Evolutionary conservation across 2,888 invertebrate species (phyloP).

Genomic region (Tridacna gigas): DNA sequence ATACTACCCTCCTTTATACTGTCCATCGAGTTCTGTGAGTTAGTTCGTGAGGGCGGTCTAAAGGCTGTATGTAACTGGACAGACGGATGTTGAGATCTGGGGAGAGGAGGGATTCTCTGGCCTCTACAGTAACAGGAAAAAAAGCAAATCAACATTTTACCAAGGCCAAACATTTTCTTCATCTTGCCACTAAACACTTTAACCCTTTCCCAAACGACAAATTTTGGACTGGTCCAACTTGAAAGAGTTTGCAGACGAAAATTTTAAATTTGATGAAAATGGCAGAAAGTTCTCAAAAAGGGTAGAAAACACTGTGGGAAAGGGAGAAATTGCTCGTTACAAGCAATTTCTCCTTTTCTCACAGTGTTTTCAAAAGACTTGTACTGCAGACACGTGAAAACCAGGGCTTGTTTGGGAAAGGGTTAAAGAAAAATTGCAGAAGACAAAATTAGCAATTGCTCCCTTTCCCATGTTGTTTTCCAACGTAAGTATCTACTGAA

Average conservation of each 20-base stretch:
- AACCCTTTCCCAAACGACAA: too few relatives aligned
- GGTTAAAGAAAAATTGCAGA: background rate
- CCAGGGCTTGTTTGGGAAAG: background rate
- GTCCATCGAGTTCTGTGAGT: conserved; percentile 67
- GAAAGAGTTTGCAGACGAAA: too few relatives aligned
- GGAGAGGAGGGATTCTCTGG: conserved; percentile 6
- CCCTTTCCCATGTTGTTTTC: background rate
- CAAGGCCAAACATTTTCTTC: too few relatives aligned
- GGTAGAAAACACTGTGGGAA: background rate
- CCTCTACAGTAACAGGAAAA: conserved; percentile 8
- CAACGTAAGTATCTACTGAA: background rate
- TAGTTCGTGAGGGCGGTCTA: conserved; percentile 64
- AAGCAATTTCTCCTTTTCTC: too few relatives aligned
- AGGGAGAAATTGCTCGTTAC: background rate
- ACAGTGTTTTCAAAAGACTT: too few relatives aligned
- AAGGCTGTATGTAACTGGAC: background rate
- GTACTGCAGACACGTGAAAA: too few relatives aligned
- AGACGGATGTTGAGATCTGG: conserved; percentile 14
- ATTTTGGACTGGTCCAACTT: too few relatives aligned
- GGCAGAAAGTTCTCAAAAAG: too few relatives aligned
- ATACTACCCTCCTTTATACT: conserved; percentile 60
- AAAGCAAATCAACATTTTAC: background rate
- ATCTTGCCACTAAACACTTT: too few relatives aligned
- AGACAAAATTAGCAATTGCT: background rate
- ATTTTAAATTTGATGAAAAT: too few relatives aligned